Evolutionary conservation across 2,113 vertebrate species (phyloP), one percentile per base, ranked within the genome.

Genomic region (Mugil cephalus): DNA sequence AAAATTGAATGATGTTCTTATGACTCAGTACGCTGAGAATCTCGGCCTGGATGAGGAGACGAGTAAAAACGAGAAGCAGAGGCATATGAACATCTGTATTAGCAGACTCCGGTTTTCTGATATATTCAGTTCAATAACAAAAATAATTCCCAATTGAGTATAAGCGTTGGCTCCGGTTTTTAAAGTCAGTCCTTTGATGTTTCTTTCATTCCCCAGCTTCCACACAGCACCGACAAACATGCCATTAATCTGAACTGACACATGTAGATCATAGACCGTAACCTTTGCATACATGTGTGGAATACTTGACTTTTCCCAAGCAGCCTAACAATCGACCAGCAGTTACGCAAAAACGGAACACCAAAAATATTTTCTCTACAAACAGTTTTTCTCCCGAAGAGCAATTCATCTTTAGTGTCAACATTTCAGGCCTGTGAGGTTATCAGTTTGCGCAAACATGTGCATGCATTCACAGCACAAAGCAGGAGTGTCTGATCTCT

Each of bases 1-100:
- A 98, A 94, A 99, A 99, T 93, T 98, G 97, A 93, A 99, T 99
- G 93, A 99, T 96, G 93, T 99, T 99, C 92, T 96, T 96, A 92
- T 99, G 98, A 94, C 98, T 99, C 92, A 99, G 95, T 69, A 98
- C 95, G 74, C 97, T 99, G 77, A 99, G 96, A 90, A 99, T 99
- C 93, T 99, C 98, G 79, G 97, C 98, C 98, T 99, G 91, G 56
- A 80, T 0, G 38, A 70, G 61, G 59, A 84, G 56, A 70, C 12
- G 40, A 42, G 12, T 30, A 30, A 69, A 48, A 72, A 46, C 65
- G 35, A 74, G 17, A 81, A 66, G 68, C 9, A 36, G 15, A 66
- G 52, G 40, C 18, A 73, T 7, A 64, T 17, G 56, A 76, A 64
- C n/a, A 79, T 55, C n/a, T 12, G 65, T 10, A 40, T 63, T 45